These are phyloP conservation scores for Clarias fuscus DNA, from an alignment of 2,797 vertebrate genomes.

Conservation along the genomic window DNA sequence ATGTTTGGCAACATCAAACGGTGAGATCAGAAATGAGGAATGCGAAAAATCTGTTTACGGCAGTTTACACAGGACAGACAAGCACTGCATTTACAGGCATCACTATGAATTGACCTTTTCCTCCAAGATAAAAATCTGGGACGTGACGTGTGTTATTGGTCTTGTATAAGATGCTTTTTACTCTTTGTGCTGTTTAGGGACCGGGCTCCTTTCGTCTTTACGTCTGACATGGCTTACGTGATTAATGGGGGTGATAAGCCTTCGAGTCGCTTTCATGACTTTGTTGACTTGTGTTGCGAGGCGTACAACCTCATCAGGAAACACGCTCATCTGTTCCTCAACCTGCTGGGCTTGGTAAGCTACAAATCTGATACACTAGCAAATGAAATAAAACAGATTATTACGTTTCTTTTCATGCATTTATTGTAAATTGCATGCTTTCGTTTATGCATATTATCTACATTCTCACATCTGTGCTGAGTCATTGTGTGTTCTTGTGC, in stretches of 20 bases:
- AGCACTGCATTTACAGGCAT: neutral
- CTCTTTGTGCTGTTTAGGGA: constrained; percentile 75
- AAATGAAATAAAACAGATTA: no score
- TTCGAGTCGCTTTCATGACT: constrained; percentile 96
- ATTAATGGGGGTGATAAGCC: constrained; percentile 97
- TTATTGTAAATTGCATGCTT: neutral
- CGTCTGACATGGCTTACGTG: constrained; percentile 97
- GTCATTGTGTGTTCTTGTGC: constrained; percentile 12
- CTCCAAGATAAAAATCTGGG: no score
- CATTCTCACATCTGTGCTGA: neutral
- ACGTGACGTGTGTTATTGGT: no score
- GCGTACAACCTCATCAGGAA: constrained; percentile 98
- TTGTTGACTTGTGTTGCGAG: constrained; percentile 96
- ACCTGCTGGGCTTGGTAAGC: constrained; percentile 92
- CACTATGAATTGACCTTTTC: neutral
- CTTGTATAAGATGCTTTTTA: neutral
- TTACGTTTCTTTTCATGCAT: no score
- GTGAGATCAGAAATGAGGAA: constrained; percentile 66
- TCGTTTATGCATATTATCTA: neutral
- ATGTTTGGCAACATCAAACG: constrained; percentile 98
- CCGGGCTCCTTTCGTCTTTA: constrained; percentile 95
- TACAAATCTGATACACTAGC: no score
- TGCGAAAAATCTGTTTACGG: neutral
- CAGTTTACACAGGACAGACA: neutral
- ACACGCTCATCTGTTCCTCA: constrained; percentile 95